Percentiles rank a stretch among this genome's conserved stretches.
Evolutionary conservation across 2,113 vertebrate genomes (phyloP).

Genomic region (Crotalus tigris): DNA sequence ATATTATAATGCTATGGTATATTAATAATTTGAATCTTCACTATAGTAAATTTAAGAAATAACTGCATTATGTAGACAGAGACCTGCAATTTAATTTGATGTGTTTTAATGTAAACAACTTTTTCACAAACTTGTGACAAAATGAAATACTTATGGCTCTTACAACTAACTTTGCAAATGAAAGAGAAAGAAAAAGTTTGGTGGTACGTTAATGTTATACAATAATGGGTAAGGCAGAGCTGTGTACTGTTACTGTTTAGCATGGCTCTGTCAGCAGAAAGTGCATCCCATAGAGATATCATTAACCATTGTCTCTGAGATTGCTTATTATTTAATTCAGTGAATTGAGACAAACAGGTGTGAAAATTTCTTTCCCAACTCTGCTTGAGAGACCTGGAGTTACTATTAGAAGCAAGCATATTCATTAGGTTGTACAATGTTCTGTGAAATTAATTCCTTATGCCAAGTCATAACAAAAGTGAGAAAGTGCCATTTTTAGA

Average conservation of each 20-base stretch:
- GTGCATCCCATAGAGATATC: slow-evolving; percentile 26
- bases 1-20: not conserved
- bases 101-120: not conserved
- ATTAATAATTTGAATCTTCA: not conserved
- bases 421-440: slow-evolving; percentile 48
- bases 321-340: slow-evolving; percentile 44
- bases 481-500: slow-evolving; percentile 25
- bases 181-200: not conserved
- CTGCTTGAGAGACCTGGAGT: slow-evolving; percentile 47
- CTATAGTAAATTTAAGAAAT: not conserved
- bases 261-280: slow-evolving; percentile 36
- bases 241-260: slow-evolving; percentile 35
- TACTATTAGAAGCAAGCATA: slow-evolving; percentile 39
- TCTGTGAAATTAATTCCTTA: slow-evolving; percentile 40
- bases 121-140: slow-evolving; percentile 16
- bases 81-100: not conserved
- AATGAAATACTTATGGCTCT: slow-evolving; percentile 9
- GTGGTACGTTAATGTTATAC: slow-evolving; percentile 33
- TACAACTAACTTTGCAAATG: slow-evolving; percentile 27
- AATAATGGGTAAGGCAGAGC: slow-evolving; percentile 8
- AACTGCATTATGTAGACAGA: not conserved
- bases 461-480: slow-evolving; percentile 41
- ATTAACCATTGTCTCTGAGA: slow-evolving; percentile 23
- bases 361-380: slow-evolving; percentile 24
- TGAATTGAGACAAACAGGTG: slow-evolving; percentile 35